These are phyloP conservation scores for Hemithea aestivaria DNA, from an alignment of 2,888 invertebrate genomes.

Conservation along the genomic window DNA sequence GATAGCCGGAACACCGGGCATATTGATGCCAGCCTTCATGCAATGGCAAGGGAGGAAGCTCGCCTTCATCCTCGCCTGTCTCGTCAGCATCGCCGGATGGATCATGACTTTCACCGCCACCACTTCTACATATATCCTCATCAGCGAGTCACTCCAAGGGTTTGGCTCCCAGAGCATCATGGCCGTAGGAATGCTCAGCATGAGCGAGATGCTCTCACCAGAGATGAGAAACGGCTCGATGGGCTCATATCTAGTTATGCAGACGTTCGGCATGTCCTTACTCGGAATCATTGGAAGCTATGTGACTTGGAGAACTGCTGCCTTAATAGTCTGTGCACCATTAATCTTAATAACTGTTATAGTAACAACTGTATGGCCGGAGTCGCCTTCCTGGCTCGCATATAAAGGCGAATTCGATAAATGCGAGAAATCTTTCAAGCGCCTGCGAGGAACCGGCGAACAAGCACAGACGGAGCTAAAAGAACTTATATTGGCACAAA, in stretches of 20 bases:
- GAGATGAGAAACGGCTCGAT: not conserved
- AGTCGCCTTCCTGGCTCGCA: conserved; percentile 7
- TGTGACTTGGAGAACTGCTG: conserved; percentile 5
- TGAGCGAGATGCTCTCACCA: conserved; percentile 1
- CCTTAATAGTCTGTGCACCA: conserved; percentile 2
- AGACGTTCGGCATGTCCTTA: not conserved
- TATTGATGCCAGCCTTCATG: conserved; percentile 9
- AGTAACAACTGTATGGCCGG: conserved; percentile 1
- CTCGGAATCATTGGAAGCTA: conserved; percentile 4
- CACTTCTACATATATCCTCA: conserved; percentile 1
- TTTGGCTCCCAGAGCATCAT: conserved; percentile 6
- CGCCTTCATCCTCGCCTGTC: conserved; percentile 5
- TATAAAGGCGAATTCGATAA: conserved; percentile 3
- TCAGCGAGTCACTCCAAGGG: conserved; percentile 10
- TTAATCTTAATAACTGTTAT: not conserved
- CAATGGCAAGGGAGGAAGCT: conserved; percentile 10
- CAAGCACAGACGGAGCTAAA: not conserved
- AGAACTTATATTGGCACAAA: not conserved
- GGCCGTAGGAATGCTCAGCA: conserved; percentile 2
- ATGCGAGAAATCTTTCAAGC: conserved; percentile 2
- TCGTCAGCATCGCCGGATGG: conserved; percentile 8
- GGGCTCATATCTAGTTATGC: not conserved
- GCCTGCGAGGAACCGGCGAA: conserved; percentile 1
- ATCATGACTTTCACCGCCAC: not conserved
- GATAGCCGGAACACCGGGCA: conserved; percentile 7